Evolutionary conservation across 2,888 invertebrate genomes (phyloP), one percentile per base, ranked within the genome.

Genomic region (Ichneumon xanthorius): DNA sequence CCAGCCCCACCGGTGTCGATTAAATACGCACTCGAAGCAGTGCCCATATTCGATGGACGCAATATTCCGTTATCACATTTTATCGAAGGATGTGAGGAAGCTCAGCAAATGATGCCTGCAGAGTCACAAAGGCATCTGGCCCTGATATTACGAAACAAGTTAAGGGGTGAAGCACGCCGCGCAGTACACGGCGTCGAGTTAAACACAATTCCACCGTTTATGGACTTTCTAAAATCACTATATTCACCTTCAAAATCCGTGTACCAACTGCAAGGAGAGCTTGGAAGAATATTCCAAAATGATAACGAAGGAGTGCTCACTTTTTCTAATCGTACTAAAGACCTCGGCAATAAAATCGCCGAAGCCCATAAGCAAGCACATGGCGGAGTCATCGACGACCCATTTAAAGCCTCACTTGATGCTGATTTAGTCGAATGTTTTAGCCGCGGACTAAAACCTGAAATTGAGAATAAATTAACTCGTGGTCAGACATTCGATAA

Each of bases 171-270:
- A 33, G 68, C 80, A 6, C 68, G 80, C 19, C 58, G 67, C 16
- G 67, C 67, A 0, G 48, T 80, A 6, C 58, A 75, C 4, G 75
- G 73, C 1, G 68, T 68, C 4, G 30, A 58, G 16, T 37, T 80
- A 1, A 19, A 40, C 3, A 76, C 75, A 48, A 33, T 75, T 0
- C 1, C 68, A 1, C 30, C 53, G 5, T 53, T 53, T 53, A 16
- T 53, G n/a, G 53, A 53, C 6, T 53, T 72, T 30, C 7, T 80
- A 11, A 80, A 72, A 48, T 65, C 72, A 9, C 16, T 80, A 2
- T 81, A 75, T 16, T 55, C 75, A 2, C 75, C 67, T 0, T 67
- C 75, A 33, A 81, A 81, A 67, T 61, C 73, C 14, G 48, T 80
- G 2, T 67, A 75, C 30, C 75, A 81, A 30, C 53, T 80, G 1